Evolutionary conservation across 2,888 invertebrate genomes (phyloP), one percentile per base, ranked within the genome.

Genomic region (Meiosimyza platycephala): DNA sequence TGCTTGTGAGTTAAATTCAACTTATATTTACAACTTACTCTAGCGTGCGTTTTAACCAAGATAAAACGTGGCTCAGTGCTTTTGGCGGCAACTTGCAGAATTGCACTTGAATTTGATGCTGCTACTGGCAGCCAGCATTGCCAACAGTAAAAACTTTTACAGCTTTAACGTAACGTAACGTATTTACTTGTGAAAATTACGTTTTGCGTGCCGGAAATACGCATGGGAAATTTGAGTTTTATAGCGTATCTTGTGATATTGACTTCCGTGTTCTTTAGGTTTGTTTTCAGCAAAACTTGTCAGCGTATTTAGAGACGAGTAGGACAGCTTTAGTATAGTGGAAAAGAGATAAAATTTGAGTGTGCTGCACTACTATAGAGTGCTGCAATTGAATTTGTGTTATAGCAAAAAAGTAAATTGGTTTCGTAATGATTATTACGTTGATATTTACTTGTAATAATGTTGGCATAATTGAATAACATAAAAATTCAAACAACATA

Each of bases 191-290:
- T 11, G 52, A 33, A 70, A 47, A 63, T 60, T 60, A 62, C 16
- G 40, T 54, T 63, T 63, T 47, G 52, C 62, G 55, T 70, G 70
- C 40, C 69, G 59, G 60, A 69, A 69, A 69, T 69, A 69, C 69
- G 59, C 69, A 54, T 60, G 69, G 69, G 69, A 60, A 51, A 51
- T 69, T 50, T 47, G 60, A 47, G 18, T 67, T 57, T 60, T 47
- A 62, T 62, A 62, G 40, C 47, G n/a, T 62, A 33, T 15, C 18
- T 59, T 59, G 59, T 54, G 18, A 11, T 16, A 7, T 13, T 11
- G 54, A n/a, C n/a, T 40, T 40, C 40, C 40, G 40, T 40, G 4
- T 6, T 40, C 40, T 2, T 40, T 40, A 1, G 40, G 4, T 28
- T 28, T 28, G 28, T 28, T 40, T 9, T 40, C 1, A 40, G 9